Evolutionary conservation across 2,797 vertebrate genomes (phyloP).

Genomic region (Tiaroga cobitis): DNA sequence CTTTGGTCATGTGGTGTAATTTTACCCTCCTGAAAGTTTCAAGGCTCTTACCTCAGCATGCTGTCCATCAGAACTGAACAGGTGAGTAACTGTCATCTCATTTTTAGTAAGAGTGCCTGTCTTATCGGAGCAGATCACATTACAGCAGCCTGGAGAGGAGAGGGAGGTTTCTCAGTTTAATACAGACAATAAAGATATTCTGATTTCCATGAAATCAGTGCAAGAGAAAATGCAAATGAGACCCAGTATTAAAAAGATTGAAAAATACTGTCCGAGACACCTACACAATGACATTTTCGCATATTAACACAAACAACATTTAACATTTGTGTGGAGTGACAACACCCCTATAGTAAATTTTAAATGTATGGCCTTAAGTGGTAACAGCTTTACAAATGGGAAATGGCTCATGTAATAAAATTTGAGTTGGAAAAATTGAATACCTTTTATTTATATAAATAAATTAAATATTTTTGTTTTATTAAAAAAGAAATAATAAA

Average conservation of each 20-base stretch:
- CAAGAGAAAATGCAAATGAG: not conserved
- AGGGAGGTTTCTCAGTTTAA: not conserved
- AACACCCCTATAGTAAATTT: not conserved
- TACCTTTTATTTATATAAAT: not conserved
- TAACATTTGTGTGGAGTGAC: not conserved
- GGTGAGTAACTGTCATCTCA: conserved; percentile 96
- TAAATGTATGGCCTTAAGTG: not conserved
- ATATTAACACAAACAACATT: not conserved
- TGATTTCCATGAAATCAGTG: not conserved
- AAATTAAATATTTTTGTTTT: not conserved
- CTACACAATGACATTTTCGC: not conserved
- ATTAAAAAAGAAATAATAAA: not conserved
- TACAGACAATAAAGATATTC: not conserved
- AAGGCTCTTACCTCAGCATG: conserved; percentile 86
- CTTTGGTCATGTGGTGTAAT: not conserved
- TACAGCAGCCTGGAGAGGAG: conserved; percentile 88
- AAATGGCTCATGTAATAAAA: not conserved
- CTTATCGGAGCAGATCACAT: conserved; percentile 98
- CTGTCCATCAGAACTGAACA: conserved; percentile 92
- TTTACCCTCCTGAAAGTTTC: not conserved
- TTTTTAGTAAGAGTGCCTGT: conserved; percentile 98
- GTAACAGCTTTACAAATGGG: not conserved
- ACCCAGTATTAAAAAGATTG: not conserved
- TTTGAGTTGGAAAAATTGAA: not conserved
- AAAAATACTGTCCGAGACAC: not conserved